Conservation (phyloP, 2,888 invertebrate species). For the Amblyjoppa fuscipennis region DNA sequence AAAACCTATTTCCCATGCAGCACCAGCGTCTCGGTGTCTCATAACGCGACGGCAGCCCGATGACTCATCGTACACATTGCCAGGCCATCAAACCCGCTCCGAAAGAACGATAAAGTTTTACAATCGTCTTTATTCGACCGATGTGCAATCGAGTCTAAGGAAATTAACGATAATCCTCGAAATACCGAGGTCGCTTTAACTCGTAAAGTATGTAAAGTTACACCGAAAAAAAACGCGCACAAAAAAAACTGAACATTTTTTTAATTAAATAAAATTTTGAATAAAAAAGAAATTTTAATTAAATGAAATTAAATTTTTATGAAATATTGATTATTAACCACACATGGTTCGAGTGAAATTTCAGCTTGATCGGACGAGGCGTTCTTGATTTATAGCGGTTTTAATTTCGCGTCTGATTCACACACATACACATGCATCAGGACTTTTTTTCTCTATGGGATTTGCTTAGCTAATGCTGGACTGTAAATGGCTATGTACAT, state of each 20-base stretch:
- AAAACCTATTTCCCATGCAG: slow-evolving; percentile 50
- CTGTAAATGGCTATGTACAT: not conserved
- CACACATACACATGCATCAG: too few relatives aligned
- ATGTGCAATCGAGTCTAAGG: slow-evolving; percentile 26
- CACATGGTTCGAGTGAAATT: too few relatives aligned
- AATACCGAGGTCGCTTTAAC: not conserved
- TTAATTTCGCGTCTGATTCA: too few relatives aligned
- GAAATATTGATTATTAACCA: not conserved
- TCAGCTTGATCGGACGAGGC: too few relatives aligned
- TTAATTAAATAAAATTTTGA: too few relatives aligned
- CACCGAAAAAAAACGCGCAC: not conserved
- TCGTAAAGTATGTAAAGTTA: not conserved
- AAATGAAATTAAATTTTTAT: too few relatives aligned
- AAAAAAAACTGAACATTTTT: not conserved
- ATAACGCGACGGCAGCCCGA: slow-evolving; percentile 21
- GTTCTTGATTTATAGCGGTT: too few relatives aligned
- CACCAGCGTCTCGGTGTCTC: slow-evolving; percentile 42
- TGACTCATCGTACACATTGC: slow-evolving; percentile 50
- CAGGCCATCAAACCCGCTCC: not conserved
- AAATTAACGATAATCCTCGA: not conserved
- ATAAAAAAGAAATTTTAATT: not conserved
- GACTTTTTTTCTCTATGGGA: not conserved
- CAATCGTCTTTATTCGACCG: slow-evolving; percentile 35
- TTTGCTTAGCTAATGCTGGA: slow-evolving; percentile 7
- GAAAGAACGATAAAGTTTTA: slow-evolving; percentile 52